Conservation (phyloP, 2,888 invertebrate genomes). For the Drosophila macrospina region DNA sequence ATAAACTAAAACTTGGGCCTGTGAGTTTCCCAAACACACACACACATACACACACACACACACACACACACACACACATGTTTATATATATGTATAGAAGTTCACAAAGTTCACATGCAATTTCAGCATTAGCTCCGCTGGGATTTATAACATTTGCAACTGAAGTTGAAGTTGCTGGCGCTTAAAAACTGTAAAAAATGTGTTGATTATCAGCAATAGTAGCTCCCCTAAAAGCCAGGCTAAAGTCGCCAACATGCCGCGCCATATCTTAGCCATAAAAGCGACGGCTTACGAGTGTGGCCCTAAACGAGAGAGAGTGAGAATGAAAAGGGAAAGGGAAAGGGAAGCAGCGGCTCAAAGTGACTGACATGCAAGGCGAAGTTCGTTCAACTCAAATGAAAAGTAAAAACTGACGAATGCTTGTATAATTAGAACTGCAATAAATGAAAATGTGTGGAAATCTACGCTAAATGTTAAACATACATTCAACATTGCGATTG, state of each 20-base stretch:
- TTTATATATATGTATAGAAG: no score
- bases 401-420: conserved; percentile 34
- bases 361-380: conserved; percentile 58
- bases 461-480: conserved; percentile 3
- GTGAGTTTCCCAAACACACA: conserved; percentile 42
- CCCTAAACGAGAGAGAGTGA: conserved; percentile 33
- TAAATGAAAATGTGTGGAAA: conserved; percentile 35
- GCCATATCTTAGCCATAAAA: conserved; percentile 64
- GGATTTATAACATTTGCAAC: conserved; percentile 17
- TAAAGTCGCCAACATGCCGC: conserved; percentile 36
- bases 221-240: conserved; percentile 8
- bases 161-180: conserved; percentile 18
- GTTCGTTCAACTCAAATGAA: conserved; percentile 70
- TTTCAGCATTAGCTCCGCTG: conserved; percentile 64
- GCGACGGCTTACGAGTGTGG: conserved; percentile 53
- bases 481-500: background rate
- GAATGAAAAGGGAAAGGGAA: background rate
- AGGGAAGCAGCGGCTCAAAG: background rate
- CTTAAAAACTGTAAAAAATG: conserved; percentile 56
- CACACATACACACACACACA: conserved; percentile 17
- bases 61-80: conserved; percentile 21
- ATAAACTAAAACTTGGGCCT: conserved; percentile 48
- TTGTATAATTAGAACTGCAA: conserved; percentile 45
- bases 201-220: conserved; percentile 62
- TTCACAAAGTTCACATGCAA: conserved; percentile 75